A percentile compares a stretch with the other conserved stretches of the same genome.
phyloP scores from a whole-genome alignment of 2,113 vertebrate genomes.

The Rhadina sibilatrix region DNA sequence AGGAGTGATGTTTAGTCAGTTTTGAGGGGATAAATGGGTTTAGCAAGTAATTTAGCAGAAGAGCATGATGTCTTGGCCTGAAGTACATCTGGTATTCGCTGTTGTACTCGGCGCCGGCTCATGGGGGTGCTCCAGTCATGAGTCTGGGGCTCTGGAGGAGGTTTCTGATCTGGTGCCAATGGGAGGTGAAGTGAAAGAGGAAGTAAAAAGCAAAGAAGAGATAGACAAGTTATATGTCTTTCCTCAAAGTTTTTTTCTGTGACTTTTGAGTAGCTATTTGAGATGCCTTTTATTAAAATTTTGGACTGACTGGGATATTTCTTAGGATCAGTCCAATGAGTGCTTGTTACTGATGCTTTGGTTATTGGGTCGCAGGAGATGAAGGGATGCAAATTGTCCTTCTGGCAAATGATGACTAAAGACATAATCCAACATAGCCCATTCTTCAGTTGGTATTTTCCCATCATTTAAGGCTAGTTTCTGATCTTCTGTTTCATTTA shows the following conservation, averaged over 20 bases:
- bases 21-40: neutral
- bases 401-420: neutral
- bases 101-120: neutral
- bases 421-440: neutral
- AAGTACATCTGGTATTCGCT: neutral
- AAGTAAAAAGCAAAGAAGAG: neutral
- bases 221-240: neutral
- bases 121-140: conserved; percentile 9
- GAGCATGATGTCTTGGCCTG: neutral
- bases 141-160: neutral
- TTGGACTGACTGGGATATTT: neutral
- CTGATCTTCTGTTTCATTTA: neutral
- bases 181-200: neutral
- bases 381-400: neutral
- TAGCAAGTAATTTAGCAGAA: neutral
- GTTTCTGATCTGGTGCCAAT: neutral
- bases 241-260: neutral
- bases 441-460: neutral
- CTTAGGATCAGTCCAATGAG: neutral
- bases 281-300: neutral
- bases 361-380: neutral
- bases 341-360: neutral
- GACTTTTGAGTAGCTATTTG: neutral
- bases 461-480: neutral
- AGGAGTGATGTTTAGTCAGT: neutral